These are phyloP conservation scores for Sebastiscus tertius DNA, from an alignment of 2,797 vertebrate genomes.

Conservation along the genomic window DNA sequence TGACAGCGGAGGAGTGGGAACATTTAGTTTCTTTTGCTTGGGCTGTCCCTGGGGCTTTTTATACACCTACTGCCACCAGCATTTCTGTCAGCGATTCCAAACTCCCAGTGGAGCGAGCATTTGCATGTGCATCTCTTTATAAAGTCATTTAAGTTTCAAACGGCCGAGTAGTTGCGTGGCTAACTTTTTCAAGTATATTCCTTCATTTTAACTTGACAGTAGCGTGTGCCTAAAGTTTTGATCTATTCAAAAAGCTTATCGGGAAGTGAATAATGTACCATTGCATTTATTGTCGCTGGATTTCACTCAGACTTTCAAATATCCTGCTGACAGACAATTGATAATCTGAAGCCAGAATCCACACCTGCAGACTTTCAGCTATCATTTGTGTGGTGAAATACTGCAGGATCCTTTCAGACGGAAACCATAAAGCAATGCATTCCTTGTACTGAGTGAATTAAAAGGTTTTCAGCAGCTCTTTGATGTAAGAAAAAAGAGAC, in stretches of 20 bases:
- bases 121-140: not conserved
- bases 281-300: not conserved
- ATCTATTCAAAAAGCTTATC: not conserved
- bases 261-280: not conserved
- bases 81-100: not conserved
- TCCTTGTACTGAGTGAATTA: not conserved
- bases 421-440: not conserved
- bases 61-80: slow-evolving; percentile 17
- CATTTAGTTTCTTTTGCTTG: slow-evolving; percentile 20
- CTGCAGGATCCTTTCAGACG: not conserved
- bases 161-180: not conserved
- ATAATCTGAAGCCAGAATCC: not conserved
- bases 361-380: not conserved
- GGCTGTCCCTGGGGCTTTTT: slow-evolving; percentile 27
- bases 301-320: not conserved
- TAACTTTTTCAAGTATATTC: not conserved
- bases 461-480: not conserved
- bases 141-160: slow-evolving; percentile 17
- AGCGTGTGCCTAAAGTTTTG: not conserved
- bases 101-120: slow-evolving; percentile 1
- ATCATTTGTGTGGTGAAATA: not conserved
- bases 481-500: not conserved
- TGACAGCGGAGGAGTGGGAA: slow-evolving; percentile 50
- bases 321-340: not conserved
- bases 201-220: not conserved